A percentile compares a stretch with the other conserved stretches of the same genome.
Conservation (phyloP, 2,888 invertebrate genomes). For the Acanthosepion lycidas region DNA sequence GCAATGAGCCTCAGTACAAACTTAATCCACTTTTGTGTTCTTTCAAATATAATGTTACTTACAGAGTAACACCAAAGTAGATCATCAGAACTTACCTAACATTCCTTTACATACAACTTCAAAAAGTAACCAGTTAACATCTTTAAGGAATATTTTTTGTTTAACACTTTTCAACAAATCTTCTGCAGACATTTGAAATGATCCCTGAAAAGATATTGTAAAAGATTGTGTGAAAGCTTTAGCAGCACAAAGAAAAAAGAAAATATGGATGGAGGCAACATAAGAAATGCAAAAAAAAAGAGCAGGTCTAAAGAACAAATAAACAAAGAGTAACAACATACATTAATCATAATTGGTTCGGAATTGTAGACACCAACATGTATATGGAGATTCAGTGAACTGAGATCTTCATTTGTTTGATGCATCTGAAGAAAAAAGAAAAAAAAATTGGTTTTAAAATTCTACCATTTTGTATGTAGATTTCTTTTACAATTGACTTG, state of each 20-base stretch:
- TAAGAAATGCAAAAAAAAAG: not conserved
- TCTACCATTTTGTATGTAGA: no score
- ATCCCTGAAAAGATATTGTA: not conserved
- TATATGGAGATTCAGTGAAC: not conserved
- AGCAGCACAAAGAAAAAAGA: no score
- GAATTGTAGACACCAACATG: conserved; percentile 41
- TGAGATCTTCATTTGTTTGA: not conserved
- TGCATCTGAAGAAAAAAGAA: not conserved
- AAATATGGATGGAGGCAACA: not conserved
- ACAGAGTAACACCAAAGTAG: no score
- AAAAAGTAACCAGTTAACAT: conserved; percentile 17
- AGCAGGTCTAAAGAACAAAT: not conserved
- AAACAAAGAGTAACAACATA: not conserved
- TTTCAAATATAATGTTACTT: no score
- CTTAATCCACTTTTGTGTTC: no score
- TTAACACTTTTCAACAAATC: not conserved
- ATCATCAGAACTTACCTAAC: not conserved
- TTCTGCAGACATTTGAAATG: not conserved
- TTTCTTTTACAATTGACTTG: no score
- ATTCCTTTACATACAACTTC: conserved; percentile 18
- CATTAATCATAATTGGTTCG: not conserved
- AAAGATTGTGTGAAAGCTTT: not conserved
- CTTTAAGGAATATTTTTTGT: conserved; percentile 35
- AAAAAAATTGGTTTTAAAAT: no score
- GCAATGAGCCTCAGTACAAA: no score